Percentiles rank a stretch among this genome's conserved stretches.
These are phyloP conservation scores for Stenotaenia linearis DNA, from an alignment of 2,888 invertebrate species.

Conservation along the genomic window DNA sequence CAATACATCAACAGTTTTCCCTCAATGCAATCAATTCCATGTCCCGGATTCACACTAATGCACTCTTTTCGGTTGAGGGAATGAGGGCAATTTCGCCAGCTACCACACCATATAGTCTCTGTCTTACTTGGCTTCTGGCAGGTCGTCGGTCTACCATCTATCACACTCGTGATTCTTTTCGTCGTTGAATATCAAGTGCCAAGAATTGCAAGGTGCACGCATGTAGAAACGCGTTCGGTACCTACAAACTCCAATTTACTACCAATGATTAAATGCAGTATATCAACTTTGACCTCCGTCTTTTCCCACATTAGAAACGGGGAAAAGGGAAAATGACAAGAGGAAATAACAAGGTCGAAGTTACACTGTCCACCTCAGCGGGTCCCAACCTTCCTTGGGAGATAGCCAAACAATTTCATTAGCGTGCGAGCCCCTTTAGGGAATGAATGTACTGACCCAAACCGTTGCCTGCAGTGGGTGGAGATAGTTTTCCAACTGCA, in stretches of 20 bases:
- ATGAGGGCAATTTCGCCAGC: not conserved
- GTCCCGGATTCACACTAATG: not conserved
- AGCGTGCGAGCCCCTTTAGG: not conserved
- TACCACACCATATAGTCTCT: not conserved
- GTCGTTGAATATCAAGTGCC: not conserved
- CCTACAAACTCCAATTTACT: not conserved
- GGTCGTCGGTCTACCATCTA: not conserved
- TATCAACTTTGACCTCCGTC: not conserved
- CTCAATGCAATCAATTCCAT: not conserved
- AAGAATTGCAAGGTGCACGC: not conserved
- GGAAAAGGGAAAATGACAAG: not conserved
- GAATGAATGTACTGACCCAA: conserved; percentile 5
- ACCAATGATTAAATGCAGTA: not conserved
- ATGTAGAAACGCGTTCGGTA: not conserved
- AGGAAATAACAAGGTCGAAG: not conserved
- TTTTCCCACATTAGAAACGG: not conserved
- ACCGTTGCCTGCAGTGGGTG: not conserved
- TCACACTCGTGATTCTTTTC: not conserved
- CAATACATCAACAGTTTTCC: not conserved
- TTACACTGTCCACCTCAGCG: not conserved
- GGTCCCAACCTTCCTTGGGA: conserved; percentile 12
- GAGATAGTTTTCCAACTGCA: not conserved
- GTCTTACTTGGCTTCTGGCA: not conserved
- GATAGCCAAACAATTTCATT: conserved; percentile 30
- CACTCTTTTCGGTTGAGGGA: not conserved